A percentile compares a stretch with the other conserved stretches of the same genome.
Evolutionary conservation across 2,888 invertebrate genomes (phyloP).

Genomic region (Maniola hyperantus): DNA sequence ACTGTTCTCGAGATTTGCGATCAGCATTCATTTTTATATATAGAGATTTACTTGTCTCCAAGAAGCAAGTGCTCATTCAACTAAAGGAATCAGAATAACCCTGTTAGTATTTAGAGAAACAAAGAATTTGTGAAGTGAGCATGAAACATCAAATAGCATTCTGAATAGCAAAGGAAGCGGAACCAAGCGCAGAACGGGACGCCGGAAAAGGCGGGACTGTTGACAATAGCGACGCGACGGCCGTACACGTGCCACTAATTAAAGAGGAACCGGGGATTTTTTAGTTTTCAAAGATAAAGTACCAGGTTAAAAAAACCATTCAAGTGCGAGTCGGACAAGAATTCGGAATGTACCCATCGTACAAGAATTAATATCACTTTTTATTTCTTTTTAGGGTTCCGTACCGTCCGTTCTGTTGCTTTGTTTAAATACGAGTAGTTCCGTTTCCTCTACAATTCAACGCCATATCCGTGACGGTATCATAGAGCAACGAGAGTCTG

Average conservation of each 20-base stretch:
- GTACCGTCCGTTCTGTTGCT: too few species aligned
- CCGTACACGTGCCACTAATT: not conserved
- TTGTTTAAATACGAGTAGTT: slow-evolving; percentile 31
- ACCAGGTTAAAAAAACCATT: too few species aligned
- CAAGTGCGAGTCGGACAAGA: too few species aligned
- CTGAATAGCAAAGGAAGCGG: slow-evolving; percentile 12
- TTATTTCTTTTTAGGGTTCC: too few species aligned
- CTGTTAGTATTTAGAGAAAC: slow-evolving; percentile 1
- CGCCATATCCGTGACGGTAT: slow-evolving; percentile 3
- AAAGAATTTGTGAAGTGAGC: not conserved
- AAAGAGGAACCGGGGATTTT: not conserved
- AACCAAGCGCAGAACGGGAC: not conserved
- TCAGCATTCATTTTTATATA: too few species aligned
- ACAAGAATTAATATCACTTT: too few species aligned
- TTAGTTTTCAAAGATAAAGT: not conserved
- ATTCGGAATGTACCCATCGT: too few species aligned
- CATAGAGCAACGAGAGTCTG: not conserved
- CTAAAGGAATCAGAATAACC: not conserved
- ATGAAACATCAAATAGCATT: not conserved
- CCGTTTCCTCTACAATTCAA: slow-evolving; percentile 33
- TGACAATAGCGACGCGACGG: not conserved
- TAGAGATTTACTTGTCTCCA: too few species aligned
- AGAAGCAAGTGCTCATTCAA: not conserved
- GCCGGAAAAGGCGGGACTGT: slow-evolving; percentile 1
- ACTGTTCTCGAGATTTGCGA: too few species aligned